Conservation (phyloP, 2,113 vertebrate genomes). For the Mormyrus iriodes region DNA sequence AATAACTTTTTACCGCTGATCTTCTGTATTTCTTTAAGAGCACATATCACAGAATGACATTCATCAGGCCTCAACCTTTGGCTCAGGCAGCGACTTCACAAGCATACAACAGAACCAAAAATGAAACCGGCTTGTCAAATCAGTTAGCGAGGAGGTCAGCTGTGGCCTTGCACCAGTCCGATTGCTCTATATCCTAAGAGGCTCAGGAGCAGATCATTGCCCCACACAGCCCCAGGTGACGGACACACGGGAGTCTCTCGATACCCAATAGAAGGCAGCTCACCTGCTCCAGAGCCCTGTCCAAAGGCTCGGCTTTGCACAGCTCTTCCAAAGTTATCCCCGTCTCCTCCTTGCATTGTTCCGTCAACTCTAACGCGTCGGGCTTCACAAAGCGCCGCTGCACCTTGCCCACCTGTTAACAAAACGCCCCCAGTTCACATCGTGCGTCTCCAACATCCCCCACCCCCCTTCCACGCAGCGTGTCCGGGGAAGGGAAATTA, state of each 20-base stretch:
- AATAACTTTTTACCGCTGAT: not conserved
- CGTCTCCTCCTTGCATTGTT: slow-evolving; percentile 78
- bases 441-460: not conserved
- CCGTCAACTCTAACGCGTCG: slow-evolving; percentile 79
- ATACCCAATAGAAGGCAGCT: slow-evolving; percentile 37
- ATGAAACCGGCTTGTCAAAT: not conserved
- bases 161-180: not conserved
- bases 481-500: slow-evolving; percentile 1
- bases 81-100: not conserved
- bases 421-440: not conserved
- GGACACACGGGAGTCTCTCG: not conserved
- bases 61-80: not conserved
- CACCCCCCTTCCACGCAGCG: not conserved
- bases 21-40: not conserved
- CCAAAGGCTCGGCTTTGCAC: slow-evolving; percentile 77
- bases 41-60: not conserved
- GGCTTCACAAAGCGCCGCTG: slow-evolving; percentile 84
- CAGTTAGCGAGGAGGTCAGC: not conserved
- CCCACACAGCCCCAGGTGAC: not conserved
- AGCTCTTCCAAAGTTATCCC: slow-evolving; percentile 76
- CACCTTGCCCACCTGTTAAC: slow-evolving; percentile 80
- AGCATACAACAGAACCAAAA: not conserved
- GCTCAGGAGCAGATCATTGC: not conserved
- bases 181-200: not conserved
- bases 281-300: slow-evolving; percentile 85